These are phyloP conservation scores for Pyralis farinalis DNA, from an alignment of 2,888 invertebrate species.

Conservation along the genomic window DNA sequence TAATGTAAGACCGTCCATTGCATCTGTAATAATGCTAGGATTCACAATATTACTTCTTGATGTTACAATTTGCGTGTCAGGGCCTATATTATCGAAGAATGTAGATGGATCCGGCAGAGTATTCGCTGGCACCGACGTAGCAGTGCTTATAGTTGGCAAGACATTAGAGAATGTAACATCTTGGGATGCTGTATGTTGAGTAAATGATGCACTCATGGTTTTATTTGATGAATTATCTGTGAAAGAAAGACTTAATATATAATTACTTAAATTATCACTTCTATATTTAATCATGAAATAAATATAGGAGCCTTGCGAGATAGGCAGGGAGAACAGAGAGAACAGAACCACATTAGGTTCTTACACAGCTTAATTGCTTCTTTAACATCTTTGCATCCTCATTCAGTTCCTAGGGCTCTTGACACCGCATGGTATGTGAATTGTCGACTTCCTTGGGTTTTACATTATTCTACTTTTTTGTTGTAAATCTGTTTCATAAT, in stretches of 20 bases:
- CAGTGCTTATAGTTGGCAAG: conserved; percentile 56
- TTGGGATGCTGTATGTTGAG: conserved; percentile 40
- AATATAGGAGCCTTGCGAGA: too few species aligned
- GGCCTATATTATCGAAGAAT: conserved; percentile 73
- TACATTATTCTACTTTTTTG: too few species aligned
- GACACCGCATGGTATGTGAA: too few species aligned
- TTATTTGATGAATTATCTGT: conserved; percentile 36
- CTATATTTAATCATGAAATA: too few species aligned
- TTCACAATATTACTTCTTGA: conserved; percentile 42
- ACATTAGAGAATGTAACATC: conserved; percentile 55
- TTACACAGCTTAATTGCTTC: too few species aligned
- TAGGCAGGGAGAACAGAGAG: too few species aligned
- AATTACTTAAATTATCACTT: too few species aligned
- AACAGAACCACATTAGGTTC: too few species aligned
- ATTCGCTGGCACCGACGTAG: conserved; percentile 54
- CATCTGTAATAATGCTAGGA: conserved; percentile 48
- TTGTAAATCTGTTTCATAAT: too few species aligned
- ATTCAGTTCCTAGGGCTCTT: too few species aligned
- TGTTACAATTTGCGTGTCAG: conserved; percentile 53
- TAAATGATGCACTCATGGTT: conserved; percentile 51
- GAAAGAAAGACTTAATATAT: conserved; percentile 27
- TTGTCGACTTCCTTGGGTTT: too few species aligned
- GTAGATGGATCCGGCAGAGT: conserved; percentile 73
- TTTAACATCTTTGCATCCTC: too few species aligned
- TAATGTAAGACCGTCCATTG: conserved; percentile 59